Conservation (phyloP, 1,140 invertebrate species). For the Lutraria rhynchaena region DNA sequence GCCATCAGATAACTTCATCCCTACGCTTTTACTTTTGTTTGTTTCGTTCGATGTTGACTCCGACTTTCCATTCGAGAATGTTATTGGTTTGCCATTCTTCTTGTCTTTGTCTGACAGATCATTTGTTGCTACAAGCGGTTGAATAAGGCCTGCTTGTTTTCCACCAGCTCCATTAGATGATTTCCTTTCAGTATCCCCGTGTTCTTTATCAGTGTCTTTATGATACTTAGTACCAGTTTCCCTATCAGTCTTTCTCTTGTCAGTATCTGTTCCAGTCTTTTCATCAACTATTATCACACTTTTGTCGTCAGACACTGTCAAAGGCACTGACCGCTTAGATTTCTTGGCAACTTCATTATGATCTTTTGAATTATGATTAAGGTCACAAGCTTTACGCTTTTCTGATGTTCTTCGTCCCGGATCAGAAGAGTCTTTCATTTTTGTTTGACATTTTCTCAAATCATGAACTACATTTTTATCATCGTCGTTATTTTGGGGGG, state of each 20-base stretch:
- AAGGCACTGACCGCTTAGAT: constrained; percentile 12
- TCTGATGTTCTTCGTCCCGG: background rate
- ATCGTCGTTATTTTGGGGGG: background rate
- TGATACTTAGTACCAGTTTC: constrained; percentile 7
- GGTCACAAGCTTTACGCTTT: constrained; percentile 24
- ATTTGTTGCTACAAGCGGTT: background rate
- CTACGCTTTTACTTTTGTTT: background rate
- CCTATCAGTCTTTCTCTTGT: background rate
- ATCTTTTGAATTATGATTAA: constrained; percentile 39
- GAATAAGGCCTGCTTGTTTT: background rate
- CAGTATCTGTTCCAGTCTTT: background rate
- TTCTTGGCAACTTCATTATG: constrained; percentile 21
- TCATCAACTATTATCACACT: constrained; percentile 22
- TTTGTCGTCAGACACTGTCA: background rate
- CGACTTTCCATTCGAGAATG: background rate
- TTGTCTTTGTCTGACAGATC: constrained; percentile 12
- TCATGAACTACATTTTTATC: background rate
- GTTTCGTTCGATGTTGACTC: background rate
- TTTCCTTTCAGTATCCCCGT: constrained; percentile 2
- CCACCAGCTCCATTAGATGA: background rate
- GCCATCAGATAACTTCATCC: background rate
- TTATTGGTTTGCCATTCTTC: background rate
- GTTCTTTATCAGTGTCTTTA: background rate
- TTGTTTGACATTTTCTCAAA: constrained; percentile 3
- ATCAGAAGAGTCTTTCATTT: constrained; percentile 1